These are phyloP conservation scores for Philaethria dido DNA, from an alignment of 2,888 invertebrate genomes.

Conservation along the genomic window DNA sequence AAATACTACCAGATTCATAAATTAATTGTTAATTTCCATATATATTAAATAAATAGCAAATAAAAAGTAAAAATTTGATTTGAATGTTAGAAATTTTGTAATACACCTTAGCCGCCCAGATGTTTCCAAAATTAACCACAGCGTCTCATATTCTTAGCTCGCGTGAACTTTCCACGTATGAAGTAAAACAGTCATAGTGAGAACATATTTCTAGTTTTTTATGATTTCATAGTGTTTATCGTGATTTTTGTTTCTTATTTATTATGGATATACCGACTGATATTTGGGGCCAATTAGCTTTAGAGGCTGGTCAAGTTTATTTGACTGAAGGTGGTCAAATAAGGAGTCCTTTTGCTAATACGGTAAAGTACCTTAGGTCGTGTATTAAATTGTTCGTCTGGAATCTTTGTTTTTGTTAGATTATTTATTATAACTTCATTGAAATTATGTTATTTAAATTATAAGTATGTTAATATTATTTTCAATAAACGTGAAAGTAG, in stretches of 20 bases:
- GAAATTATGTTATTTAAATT: too few relatives aligned
- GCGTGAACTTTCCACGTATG: slow-evolving; percentile 64
- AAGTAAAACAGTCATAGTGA: slow-evolving; percentile 56
- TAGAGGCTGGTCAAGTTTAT: slow-evolving; percentile 94
- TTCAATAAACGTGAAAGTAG: too few relatives aligned
- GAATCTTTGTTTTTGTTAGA: neutral
- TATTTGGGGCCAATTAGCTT: slow-evolving; percentile 95
- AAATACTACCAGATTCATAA: slow-evolving; percentile 5
- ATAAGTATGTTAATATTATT: too few relatives aligned
- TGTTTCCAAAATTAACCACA: slow-evolving; percentile 80
- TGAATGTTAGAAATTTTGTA: slow-evolving; percentile 58
- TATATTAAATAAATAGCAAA: slow-evolving; percentile 26
- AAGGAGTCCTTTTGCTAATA: slow-evolving; percentile 92
- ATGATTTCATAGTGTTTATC: slow-evolving; percentile 53
- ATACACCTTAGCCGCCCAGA: slow-evolving; percentile 65
- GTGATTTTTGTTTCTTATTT: slow-evolving; percentile 39
- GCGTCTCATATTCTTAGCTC: slow-evolving; percentile 68
- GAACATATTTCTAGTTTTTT: slow-evolving; percentile 48
- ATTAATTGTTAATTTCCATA: neutral
- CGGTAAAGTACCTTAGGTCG: slow-evolving; percentile 83
- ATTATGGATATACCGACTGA: slow-evolving; percentile 89
- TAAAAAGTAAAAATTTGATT: slow-evolving; percentile 47
- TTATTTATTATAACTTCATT: neutral
- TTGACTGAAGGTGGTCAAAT: slow-evolving; percentile 90
- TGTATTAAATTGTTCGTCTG: neutral